Percentiles rank a stretch among this genome's conserved stretches.
Evolutionary conservation across 1,140 invertebrate species (phyloP).

Genomic region (Lerema accius): DNA sequence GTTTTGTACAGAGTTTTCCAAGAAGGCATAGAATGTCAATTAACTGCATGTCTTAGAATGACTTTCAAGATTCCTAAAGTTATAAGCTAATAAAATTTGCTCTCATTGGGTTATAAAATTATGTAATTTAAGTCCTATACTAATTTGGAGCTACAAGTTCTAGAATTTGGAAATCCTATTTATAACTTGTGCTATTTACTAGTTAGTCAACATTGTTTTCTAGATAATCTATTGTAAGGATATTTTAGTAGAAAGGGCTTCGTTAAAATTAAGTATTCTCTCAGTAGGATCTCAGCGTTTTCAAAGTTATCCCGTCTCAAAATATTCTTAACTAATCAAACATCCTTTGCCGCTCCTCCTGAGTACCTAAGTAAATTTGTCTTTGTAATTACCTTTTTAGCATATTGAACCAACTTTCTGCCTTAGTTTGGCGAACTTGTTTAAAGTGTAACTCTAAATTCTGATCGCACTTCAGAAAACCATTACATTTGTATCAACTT

Average conservation of each 20-base stretch:
- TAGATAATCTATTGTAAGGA: no score
- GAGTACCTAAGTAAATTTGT: conserved; percentile 43
- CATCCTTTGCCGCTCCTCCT: conserved; percentile 36
- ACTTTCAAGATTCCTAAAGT: no score
- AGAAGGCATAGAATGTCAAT: no score
- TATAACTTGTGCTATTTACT: no score
- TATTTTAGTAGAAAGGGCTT: background rate
- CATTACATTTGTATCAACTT: conserved; percentile 27
- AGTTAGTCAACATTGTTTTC: no score
- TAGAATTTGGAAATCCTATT: no score
- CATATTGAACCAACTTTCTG: conserved; percentile 42
- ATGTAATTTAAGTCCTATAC: no score
- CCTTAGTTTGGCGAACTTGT: conserved; percentile 36
- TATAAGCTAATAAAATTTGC: no score
- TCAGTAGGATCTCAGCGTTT: conserved; percentile 1
- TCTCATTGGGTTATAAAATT: no score
- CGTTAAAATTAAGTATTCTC: conserved; percentile 20
- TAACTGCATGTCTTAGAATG: no score
- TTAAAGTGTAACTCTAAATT: conserved; percentile 17
- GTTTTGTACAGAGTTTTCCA: no score
- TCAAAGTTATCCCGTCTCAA: conserved; percentile 29
- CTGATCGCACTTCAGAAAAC: conserved; percentile 22
- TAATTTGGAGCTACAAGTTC: no score
- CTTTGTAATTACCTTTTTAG: conserved; percentile 47
- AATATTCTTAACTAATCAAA: conserved; percentile 33